Conservation (phyloP, 2,888 invertebrate genomes). For the Muschampia plurimacula region DNA sequence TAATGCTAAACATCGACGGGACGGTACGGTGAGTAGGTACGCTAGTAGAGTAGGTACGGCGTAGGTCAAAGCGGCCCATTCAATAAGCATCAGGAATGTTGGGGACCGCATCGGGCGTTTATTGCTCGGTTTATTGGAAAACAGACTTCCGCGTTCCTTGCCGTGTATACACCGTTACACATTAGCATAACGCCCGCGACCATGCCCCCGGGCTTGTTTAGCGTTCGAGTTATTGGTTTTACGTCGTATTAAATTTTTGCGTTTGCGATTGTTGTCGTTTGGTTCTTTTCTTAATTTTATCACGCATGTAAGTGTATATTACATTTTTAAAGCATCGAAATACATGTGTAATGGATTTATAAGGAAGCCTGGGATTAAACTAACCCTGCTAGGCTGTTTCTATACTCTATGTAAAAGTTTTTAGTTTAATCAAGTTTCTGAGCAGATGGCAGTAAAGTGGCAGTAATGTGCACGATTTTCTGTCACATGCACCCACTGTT, state of each 20-base stretch:
- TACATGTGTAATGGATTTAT: no score
- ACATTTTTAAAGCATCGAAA: no score
- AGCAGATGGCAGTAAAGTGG: no score
- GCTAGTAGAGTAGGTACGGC: neutral
- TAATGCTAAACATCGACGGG: conserved; percentile 30
- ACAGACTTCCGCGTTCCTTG: conserved; percentile 76
- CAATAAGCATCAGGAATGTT: conserved; percentile 63
- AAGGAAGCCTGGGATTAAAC: no score
- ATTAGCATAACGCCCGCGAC: conserved; percentile 57
- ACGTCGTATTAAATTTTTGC: conserved; percentile 26
- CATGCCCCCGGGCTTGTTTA: conserved; percentile 29
- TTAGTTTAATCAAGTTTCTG: no score
- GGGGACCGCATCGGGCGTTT: conserved; percentile 62
- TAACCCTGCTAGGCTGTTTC: no score
- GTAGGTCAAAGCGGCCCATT: conserved; percentile 42
- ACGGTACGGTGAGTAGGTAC: conserved; percentile 12
- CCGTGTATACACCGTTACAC: conserved; percentile 62
- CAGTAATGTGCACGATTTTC: no score
- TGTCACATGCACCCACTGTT: no score
- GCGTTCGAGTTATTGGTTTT: conserved; percentile 26
- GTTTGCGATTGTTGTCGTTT: conserved; percentile 13
- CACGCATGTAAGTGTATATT: no score
- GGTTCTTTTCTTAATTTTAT: neutral
- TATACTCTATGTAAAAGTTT: no score
- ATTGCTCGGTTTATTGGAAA: conserved; percentile 77